Evolutionary conservation across 92 coral and sea anemone genomes (phyloP), one percentile per base, ranked within the genome.

Genomic region (Epizoanthus scotinus): DNA sequence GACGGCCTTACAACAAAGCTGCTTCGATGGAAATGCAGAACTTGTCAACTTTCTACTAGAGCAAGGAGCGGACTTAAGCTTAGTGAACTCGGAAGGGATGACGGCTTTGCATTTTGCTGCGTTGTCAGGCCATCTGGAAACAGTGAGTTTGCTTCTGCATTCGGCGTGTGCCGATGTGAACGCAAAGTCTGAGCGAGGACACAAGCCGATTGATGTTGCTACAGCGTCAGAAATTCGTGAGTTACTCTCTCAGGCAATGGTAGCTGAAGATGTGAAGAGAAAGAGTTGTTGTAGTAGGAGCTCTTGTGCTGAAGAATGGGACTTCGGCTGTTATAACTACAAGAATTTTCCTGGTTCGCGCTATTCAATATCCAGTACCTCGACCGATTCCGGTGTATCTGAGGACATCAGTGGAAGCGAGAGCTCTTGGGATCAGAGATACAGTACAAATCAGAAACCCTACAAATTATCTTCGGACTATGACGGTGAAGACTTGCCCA

Each of bases 311-410:
- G 90, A 92, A 28, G 89, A 90, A 9, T 89, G 89, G 84, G 93
- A 92, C n/a, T 77, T 82, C 14, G 84, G 20, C 59, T 54, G 80
- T 21, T 84, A 67, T 26, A 83, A 81, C 15, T 89, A 84, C 69
- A 89, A 92, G 55, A 94, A 94, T 65, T 87, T 85, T 14, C 98
- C 98, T 2, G 97, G 97, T 20, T 96, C 96, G 86, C 83, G 97
- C 54, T 78, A 90, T 71, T 93, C 97, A 0, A 84, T 96, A 1
- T 96, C 99, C 18, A 96, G 95, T 64, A 87, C 96, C 2, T 96
- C 99, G 0, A 91, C 99, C 4, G 99, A 96, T 71, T 96, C 99
- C 19, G 99, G 99, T 10, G 99, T 96, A 24, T 96, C 85, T 24
- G 97, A 92, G 10, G 98, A 93, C 21, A 92, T 92, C 13, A 83